phyloP scores from a whole-genome alignment of 2,113 vertebrate species.

The Lynx canadensis region DNA sequence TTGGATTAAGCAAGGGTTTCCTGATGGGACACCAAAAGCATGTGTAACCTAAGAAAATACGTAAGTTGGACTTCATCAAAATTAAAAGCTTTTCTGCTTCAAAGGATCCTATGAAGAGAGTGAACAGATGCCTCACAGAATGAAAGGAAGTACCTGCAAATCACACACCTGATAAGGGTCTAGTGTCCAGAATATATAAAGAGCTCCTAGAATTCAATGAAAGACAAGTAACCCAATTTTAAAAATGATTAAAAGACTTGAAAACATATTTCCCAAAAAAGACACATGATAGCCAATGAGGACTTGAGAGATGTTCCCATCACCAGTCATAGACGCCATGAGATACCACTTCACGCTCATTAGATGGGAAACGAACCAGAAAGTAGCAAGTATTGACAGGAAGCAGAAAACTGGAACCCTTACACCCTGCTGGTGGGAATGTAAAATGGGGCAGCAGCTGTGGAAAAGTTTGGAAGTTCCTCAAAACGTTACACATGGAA shows the following conservation, averaged over 20 bases:
- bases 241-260: not conserved
- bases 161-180: not conserved
- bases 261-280: not conserved
- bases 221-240: not conserved
- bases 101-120: too few relatives aligned
- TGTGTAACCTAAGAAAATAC: not conserved
- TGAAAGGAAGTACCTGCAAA: too few relatives aligned
- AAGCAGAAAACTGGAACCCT: not conserved
- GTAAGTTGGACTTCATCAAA: not conserved
- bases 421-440: not conserved
- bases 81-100: not conserved
- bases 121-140: not conserved
- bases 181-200: not conserved
- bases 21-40: not conserved
- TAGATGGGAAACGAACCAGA: not conserved
- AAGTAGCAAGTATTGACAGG: not conserved
- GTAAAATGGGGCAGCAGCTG: not conserved
- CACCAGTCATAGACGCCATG: not conserved
- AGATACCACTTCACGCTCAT: not conserved
- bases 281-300: not conserved
- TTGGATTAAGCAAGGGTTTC: not conserved
- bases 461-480: not conserved
- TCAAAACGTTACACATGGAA: not conserved
- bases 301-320: not conserved
- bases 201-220: not conserved